Evolutionary conservation across 2,113 vertebrate species (phyloP).

Genomic region (Clupea harengus): DNA sequence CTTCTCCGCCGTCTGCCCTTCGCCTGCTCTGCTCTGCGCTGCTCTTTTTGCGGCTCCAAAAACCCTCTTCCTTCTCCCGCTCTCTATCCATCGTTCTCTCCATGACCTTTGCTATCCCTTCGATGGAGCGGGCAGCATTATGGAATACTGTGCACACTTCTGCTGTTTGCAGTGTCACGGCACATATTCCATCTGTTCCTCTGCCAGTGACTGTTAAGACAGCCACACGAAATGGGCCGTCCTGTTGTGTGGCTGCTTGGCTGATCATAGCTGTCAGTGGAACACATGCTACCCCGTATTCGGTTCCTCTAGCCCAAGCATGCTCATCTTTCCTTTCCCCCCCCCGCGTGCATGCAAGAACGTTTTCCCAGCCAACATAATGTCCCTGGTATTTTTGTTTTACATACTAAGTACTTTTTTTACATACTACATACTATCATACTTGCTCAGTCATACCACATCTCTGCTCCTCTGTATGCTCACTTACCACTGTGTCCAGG

Average conservation of each 20-base stretch:
- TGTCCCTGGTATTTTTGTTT: too few species aligned
- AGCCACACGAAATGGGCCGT: too few species aligned
- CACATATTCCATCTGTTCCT: neutral
- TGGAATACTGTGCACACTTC: neutral
- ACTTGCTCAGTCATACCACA: neutral
- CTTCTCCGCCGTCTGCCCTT: conserved; percentile 49
- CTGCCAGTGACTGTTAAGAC: too few species aligned
- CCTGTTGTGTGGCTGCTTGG: too few species aligned
- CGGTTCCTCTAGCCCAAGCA: neutral
- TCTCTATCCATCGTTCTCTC: neutral
- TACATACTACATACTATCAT: too few species aligned
- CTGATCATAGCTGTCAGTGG: too few species aligned
- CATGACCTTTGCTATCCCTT: neutral
- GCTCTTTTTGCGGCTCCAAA: conserved; percentile 23
- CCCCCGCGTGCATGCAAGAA: conserved; percentile 19
- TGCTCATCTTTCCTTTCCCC: neutral
- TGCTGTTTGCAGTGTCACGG: neutral
- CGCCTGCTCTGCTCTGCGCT: conserved; percentile 38
- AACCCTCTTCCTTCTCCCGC: neutral
- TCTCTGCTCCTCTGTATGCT: neutral
- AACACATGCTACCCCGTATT: too few species aligned
- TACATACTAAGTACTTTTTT: too few species aligned
- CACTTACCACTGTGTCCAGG: neutral
- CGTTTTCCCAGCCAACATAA: neutral
- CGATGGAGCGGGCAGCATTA: neutral